Evolutionary conservation across 2,888 invertebrate species (phyloP).

Genomic region (Leptopilina drosophilae): DNA sequence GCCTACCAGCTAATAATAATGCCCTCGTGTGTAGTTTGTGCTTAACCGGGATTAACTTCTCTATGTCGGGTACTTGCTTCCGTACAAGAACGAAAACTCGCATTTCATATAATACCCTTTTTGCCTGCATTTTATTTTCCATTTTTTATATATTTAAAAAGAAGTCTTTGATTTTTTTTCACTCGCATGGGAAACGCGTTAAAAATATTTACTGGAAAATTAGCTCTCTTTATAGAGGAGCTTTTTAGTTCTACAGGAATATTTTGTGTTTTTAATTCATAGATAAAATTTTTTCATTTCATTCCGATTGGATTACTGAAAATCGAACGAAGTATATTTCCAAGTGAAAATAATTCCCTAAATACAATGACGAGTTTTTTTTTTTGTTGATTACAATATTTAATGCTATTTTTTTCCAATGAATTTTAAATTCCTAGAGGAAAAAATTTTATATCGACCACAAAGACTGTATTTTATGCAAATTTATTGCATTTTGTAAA

Average conservation of each 20-base stretch:
- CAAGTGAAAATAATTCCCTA: too few species aligned
- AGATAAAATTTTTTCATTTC: too few species aligned
- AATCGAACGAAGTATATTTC: too few species aligned
- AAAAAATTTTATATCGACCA: not conserved
- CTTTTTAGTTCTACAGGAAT: too few species aligned
- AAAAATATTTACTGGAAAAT: too few species aligned
- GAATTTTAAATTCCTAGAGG: not conserved
- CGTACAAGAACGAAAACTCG: not conserved
- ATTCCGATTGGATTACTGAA: too few species aligned
- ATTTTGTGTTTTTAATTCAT: too few species aligned
- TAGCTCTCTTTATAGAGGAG: too few species aligned
- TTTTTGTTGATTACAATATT: not conserved
- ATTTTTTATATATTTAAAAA: too few species aligned
- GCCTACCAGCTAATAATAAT: constrained; percentile 12
- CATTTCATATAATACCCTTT: not conserved
- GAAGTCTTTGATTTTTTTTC: too few species aligned
- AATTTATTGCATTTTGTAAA: constrained; percentile 35
- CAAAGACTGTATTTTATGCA: constrained; percentile 23
- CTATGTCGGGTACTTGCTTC: constrained; percentile 7
- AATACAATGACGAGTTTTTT: too few species aligned
- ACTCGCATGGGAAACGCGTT: too few species aligned
- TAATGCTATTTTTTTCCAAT: not conserved
- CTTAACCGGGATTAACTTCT: constrained; percentile 8
- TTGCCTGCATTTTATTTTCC: not conserved
- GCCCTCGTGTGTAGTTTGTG: constrained; percentile 22